Evolutionary conservation across 2,888 invertebrate species (phyloP).

Genomic region (Dioctria rufipes): DNA sequence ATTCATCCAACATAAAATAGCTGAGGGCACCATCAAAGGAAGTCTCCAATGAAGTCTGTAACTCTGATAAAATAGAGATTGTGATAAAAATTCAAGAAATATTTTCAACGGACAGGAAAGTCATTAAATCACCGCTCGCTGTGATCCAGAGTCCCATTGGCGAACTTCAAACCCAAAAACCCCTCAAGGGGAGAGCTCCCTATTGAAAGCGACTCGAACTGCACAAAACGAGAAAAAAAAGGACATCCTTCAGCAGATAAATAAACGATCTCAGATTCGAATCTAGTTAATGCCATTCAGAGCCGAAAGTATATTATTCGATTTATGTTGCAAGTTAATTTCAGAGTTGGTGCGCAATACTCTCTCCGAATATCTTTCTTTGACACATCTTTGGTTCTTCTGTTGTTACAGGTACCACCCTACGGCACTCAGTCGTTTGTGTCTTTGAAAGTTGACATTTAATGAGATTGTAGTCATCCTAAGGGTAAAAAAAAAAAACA

Average conservation of each 20-base stretch:
- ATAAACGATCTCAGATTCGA: slow-evolving; percentile 21
- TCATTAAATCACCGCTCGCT: slow-evolving; percentile 5
- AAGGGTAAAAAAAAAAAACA: background rate
- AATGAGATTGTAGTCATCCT: slow-evolving; percentile 25
- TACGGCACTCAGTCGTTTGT: background rate
- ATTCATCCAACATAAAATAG: slow-evolving; percentile 20
- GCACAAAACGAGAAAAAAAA: background rate
- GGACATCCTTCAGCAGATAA: background rate
- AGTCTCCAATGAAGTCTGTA: slow-evolving; percentile 14
- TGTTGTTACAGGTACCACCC: slow-evolving; percentile 3
- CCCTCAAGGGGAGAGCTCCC: background rate
- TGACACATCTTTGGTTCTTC: slow-evolving; percentile 1
- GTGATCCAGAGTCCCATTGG: background rate
- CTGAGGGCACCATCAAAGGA: slow-evolving; percentile 30
- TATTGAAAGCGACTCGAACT: slow-evolving; percentile 28
- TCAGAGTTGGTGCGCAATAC: background rate
- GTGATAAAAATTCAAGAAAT: slow-evolving; percentile 18
- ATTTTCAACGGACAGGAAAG: slow-evolving; percentile 29
- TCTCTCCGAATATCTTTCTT: background rate
- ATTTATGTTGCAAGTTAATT: slow-evolving; percentile 31
- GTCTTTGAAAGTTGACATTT: slow-evolving; percentile 34
- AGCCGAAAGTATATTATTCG: background rate
- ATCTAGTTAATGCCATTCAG: slow-evolving; percentile 13
- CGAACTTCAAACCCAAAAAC: background rate
- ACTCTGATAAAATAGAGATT: slow-evolving; percentile 25